A percentile compares a stretch with the other conserved stretches of the same genome.
phyloP scores from a whole-genome alignment of 1,140 invertebrate species.

The Cryptotermes secundus region DNA sequence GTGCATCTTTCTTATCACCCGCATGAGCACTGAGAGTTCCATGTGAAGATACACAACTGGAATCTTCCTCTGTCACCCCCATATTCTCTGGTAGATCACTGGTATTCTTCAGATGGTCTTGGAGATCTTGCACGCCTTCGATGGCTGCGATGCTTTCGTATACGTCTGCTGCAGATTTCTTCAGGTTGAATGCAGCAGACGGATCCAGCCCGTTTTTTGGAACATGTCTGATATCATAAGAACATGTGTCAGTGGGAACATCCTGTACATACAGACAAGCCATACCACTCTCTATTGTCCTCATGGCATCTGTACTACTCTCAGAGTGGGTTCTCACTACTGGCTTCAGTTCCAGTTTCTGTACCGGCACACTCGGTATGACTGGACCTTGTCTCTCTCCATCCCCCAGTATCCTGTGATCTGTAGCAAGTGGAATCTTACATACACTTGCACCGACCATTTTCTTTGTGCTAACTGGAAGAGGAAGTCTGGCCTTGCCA shows the following conservation, averaged over 20 bases:
- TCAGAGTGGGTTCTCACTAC: neutral
- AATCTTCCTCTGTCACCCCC: neutral
- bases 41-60: neutral
- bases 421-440: slow-evolving; percentile 25
- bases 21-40: neutral
- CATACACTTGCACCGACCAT: neutral
- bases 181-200: slow-evolving; percentile 54
- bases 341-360: slow-evolving; percentile 30
- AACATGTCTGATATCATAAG: slow-evolving; percentile 32
- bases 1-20: neutral
- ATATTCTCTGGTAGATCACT: neutral
- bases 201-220: slow-evolving; percentile 59
- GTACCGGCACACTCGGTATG: slow-evolving; percentile 21
- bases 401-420: neutral
- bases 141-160: slow-evolving; percentile 31
- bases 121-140: slow-evolving; percentile 15
- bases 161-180: slow-evolving; percentile 40
- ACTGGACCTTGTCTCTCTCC: neutral
- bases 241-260: neutral
- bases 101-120: neutral
- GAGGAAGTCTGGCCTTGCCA: slow-evolving; percentile 21
- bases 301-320: neutral
- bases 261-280: slow-evolving; percentile 1
- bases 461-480: slow-evolving; percentile 25
- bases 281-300: slow-evolving; percentile 13